These are phyloP conservation scores for Leptopilina drosophilae DNA, from an alignment of 2,888 invertebrate species.

Conservation along the genomic window DNA sequence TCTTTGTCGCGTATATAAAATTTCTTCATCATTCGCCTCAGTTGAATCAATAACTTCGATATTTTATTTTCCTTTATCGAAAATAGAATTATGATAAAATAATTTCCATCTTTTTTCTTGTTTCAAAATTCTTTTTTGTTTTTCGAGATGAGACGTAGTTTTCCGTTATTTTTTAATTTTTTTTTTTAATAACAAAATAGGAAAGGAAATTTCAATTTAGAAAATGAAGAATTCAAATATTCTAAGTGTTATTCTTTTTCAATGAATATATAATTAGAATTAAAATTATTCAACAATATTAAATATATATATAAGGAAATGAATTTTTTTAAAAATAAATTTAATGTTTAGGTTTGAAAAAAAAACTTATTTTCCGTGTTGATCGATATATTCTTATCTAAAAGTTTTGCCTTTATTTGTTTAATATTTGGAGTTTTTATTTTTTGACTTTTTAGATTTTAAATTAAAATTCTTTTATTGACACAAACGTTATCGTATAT, in stretches of 20 bases:
- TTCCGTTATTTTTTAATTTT: no score
- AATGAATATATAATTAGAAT: no score
- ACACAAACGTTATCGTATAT: not conserved
- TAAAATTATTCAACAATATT: no score
- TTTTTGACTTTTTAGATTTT: not conserved
- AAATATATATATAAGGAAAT: no score
- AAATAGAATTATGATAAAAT: not conserved
- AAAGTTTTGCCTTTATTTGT: not conserved
- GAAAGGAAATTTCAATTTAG: no score
- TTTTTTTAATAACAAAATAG: no score
- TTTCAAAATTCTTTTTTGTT: no score
- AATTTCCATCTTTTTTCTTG: not conserved
- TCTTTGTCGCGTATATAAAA: not conserved
- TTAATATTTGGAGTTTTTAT: not conserved
- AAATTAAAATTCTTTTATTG: not conserved
- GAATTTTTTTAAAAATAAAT: no score
- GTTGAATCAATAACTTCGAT: not conserved
- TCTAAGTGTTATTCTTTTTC: no score
- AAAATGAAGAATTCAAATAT: no score
- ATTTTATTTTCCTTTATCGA: not conserved
- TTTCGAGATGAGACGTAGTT: no score
- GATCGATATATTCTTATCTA: not conserved
- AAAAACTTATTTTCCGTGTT: not conserved
- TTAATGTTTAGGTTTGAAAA: no score
- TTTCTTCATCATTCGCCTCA: not conserved